Conservation (phyloP, 2,888 invertebrate species). For the Bruchidius siliquastri region DNA sequence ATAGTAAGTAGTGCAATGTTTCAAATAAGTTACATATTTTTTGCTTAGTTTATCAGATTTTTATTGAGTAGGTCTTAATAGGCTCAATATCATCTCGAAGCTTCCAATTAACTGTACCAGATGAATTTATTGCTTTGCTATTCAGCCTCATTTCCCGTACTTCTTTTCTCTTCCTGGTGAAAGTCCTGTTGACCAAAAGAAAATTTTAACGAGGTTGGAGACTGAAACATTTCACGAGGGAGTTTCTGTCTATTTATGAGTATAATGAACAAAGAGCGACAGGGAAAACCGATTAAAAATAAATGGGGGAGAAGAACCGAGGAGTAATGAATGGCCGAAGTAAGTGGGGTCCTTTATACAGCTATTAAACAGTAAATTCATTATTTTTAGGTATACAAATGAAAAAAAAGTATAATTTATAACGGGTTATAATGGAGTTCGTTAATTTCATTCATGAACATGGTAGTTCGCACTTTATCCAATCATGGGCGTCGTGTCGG, state of each 20-base stretch:
- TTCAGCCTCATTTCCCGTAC: too few relatives aligned
- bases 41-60: too few relatives aligned
- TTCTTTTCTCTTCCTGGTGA: too few relatives aligned
- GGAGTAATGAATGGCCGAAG: not conserved
- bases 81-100: too few relatives aligned
- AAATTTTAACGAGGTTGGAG: not conserved
- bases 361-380: not conserved
- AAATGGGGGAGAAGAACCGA: not conserved
- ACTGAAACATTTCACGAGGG: not conserved
- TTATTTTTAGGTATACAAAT: not conserved
- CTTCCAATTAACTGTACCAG: too few relatives aligned
- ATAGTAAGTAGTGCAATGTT: too few relatives aligned
- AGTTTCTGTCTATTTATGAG: not conserved
- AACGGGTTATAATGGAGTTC: not conserved
- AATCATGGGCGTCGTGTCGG: not conserved
- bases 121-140: too few relatives aligned
- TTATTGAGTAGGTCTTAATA: too few relatives aligned
- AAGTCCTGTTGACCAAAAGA: too few relatives aligned
- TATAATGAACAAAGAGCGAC: not conserved
- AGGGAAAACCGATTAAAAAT: not conserved
- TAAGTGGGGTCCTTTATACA: not conserved
- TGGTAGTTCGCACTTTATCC: not conserved
- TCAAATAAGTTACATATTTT: too few relatives aligned
- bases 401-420: not conserved
- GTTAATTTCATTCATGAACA: not conserved